Evolutionary conservation across 2,888 invertebrate species (phyloP).

Genomic region (Campoletis raptor): DNA sequence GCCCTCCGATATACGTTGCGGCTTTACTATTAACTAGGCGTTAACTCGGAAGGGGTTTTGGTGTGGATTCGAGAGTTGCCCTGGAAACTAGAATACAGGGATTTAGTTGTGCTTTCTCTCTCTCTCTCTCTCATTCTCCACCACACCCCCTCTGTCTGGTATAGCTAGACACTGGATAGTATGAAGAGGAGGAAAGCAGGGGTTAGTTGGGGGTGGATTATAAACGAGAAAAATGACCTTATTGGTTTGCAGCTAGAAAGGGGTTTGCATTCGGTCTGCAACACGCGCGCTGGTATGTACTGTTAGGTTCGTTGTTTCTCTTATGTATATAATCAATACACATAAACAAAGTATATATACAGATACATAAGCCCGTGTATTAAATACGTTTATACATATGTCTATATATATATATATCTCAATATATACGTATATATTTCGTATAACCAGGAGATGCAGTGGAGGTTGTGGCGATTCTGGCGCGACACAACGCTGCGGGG

Average conservation of each 20-base stretch:
- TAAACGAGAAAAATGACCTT: conserved; percentile 80
- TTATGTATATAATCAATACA: conserved; percentile 31
- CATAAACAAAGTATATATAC: conserved; percentile 8
- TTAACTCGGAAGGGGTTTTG: conserved; percentile 78
- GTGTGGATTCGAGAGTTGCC: conserved; percentile 58
- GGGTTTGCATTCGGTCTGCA: conserved; percentile 73
- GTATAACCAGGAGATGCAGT: background rate
- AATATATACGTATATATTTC: background rate
- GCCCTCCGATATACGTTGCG: conserved; percentile 76
- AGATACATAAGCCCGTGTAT: background rate
- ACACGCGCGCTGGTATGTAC: conserved; percentile 73
- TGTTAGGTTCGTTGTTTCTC: conserved; percentile 58
- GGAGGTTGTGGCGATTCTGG: conserved; percentile 48
- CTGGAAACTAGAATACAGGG: conserved; percentile 65
- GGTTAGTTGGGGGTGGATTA: conserved; percentile 77
- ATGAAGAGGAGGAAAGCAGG: conserved; percentile 17
- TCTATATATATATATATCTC: too few species aligned
- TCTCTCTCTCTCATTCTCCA: conserved; percentile 9
- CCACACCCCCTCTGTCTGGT: background rate
- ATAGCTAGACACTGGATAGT: conserved; percentile 21
- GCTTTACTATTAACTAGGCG: conserved; percentile 80
- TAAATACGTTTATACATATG: background rate
- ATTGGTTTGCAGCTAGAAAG: conserved; percentile 78
- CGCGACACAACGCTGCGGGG: conserved; percentile 60
- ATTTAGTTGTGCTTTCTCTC: conserved; percentile 34